phyloP scores from a whole-genome alignment of 1,140 invertebrate genomes.

The Nasonia longicornis region DNA sequence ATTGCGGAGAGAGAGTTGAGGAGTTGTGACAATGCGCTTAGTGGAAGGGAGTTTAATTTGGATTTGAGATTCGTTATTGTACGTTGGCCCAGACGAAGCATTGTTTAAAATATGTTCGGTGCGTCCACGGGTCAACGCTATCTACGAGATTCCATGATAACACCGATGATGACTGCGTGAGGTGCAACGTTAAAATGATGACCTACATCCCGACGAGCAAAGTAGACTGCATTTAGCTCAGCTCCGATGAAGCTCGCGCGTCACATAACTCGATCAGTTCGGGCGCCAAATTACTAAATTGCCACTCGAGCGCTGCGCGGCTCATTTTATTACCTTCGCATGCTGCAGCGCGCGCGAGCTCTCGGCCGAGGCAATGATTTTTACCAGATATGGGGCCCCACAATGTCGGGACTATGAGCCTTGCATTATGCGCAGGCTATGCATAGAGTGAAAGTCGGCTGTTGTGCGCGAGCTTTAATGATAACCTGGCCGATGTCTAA shows the following conservation, averaged over 20 bases:
- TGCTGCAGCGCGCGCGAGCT: background rate
- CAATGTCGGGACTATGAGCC: background rate
- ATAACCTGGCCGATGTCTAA: background rate
- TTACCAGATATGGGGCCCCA: background rate
- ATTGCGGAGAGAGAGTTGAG: no score
- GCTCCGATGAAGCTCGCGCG: background rate
- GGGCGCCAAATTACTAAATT: constrained; percentile 4
- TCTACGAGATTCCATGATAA: no score
- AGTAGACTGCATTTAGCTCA: background rate
- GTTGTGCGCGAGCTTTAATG: background rate
- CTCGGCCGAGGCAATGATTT: background rate
- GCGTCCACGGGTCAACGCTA: no score
- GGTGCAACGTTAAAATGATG: background rate
- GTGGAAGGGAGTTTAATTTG: no score
- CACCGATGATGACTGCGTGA: no score
- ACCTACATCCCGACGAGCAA: background rate
- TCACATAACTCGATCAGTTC: constrained; percentile 18
- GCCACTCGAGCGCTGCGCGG: background rate
- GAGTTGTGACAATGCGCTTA: no score
- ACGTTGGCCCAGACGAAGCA: no score
- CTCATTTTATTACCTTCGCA: background rate
- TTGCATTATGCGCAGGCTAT: background rate
- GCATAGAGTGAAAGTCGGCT: background rate
- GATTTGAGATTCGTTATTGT: no score
- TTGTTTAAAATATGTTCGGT: no score